A percentile compares a stretch with the other conserved stretches of the same genome.
Evolutionary conservation across 2,888 invertebrate species (phyloP).

Genomic region (Pyrrhosoma nymphula): DNA sequence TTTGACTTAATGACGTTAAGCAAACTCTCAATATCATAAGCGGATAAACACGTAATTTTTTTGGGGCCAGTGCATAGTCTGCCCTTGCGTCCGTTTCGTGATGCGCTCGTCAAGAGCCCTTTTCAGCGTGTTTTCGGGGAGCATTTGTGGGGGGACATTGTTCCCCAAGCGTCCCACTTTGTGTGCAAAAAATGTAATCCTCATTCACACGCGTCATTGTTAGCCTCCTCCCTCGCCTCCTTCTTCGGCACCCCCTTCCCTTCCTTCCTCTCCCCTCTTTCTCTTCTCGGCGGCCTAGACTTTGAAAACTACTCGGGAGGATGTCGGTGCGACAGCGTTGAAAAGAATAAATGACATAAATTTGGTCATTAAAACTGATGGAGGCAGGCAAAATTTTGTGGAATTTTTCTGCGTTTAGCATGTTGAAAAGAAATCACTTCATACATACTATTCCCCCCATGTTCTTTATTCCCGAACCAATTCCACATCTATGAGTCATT

Average conservation of each 20-base stretch:
- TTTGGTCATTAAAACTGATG: no score
- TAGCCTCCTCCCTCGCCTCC: neutral
- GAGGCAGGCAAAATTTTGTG: no score
- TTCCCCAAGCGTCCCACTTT: slow-evolving; percentile 50
- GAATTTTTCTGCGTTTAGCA: no score
- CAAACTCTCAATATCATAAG: neutral
- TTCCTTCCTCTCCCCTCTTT: neutral
- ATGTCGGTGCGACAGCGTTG: no score
- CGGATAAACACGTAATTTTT: neutral
- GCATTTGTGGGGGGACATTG: slow-evolving; percentile 30
- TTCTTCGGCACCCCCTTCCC: neutral
- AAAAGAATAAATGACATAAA: no score
- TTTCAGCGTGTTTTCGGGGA: neutral
- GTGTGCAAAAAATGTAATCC: slow-evolving; percentile 59
- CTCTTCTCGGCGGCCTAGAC: slow-evolving; percentile 47
- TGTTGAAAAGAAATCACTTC: no score
- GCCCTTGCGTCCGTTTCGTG: neutral
- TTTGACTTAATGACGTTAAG: no score
- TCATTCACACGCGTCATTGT: slow-evolving; percentile 64
- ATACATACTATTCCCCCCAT: no score
- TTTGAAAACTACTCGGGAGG: neutral
- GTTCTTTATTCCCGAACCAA: no score
- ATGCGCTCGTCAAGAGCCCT: neutral
- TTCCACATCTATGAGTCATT: no score
- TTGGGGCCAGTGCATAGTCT: slow-evolving; percentile 21